phyloP scores from a whole-genome alignment of 2,113 vertebrate genomes.

The Verasper variegatus region DNA sequence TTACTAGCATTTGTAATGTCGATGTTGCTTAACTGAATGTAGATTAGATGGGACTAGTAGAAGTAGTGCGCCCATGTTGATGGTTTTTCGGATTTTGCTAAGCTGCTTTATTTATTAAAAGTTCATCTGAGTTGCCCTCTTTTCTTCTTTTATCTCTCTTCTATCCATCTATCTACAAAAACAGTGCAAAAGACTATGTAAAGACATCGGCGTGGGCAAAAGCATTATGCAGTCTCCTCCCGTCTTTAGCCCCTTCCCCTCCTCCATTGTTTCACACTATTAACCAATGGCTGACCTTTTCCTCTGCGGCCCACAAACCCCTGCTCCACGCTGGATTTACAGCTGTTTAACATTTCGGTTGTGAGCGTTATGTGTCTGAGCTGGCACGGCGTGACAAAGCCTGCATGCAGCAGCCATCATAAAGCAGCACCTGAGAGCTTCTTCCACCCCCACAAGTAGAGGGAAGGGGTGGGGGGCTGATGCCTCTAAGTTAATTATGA shows the following conservation, averaged over 20 bases:
- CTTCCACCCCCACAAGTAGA: slow-evolving; percentile 49
- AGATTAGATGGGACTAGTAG: slow-evolving; percentile 56
- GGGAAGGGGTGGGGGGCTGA: slow-evolving; percentile 13
- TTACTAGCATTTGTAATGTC: slow-evolving; percentile 51
- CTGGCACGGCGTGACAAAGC: neutral
- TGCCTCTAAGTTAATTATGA: slow-evolving; percentile 42
- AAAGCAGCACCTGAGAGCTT: slow-evolving; percentile 35
- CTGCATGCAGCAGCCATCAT: slow-evolving; percentile 20
- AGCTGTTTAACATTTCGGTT: slow-evolving; percentile 50
- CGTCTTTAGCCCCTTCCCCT: slow-evolving; percentile 10
- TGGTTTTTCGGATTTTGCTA: slow-evolving; percentile 64
- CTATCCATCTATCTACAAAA: neutral
- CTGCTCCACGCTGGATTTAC: slow-evolving; percentile 27
- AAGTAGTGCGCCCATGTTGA: slow-evolving; percentile 57
- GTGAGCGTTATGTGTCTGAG: slow-evolving; percentile 30
- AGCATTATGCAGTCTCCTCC: slow-evolving; percentile 32
- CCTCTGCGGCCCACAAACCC: slow-evolving; percentile 46
- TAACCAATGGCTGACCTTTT: slow-evolving; percentile 62
- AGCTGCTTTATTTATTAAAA: slow-evolving; percentile 74
- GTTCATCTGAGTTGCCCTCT: slow-evolving; percentile 50
- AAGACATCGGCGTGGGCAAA: neutral
- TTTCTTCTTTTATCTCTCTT: slow-evolving; percentile 3
- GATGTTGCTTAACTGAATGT: slow-evolving; percentile 49
- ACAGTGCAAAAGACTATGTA: neutral
- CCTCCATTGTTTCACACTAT: slow-evolving; percentile 20